Conservation (phyloP, 2,113 vertebrate species). For the Murina feae region DNA sequence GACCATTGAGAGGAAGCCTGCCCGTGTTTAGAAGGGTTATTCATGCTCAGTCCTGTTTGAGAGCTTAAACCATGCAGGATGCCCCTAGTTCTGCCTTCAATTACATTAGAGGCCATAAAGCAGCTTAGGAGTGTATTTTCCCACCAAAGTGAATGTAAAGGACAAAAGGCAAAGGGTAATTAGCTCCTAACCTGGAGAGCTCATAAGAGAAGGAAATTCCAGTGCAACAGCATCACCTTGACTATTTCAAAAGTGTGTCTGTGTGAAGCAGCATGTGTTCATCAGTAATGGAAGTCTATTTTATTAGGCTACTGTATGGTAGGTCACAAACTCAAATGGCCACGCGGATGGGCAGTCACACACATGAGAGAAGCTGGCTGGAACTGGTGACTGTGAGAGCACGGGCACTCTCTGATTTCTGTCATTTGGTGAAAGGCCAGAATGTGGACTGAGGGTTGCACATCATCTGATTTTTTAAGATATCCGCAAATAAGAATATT, state of each 20-base stretch:
- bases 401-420: not conserved
- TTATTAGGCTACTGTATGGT: conserved; percentile 3
- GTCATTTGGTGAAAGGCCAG: not conserved
- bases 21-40: conserved; percentile 10
- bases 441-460: not conserved
- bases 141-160: conserved; percentile 47
- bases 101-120: conserved; percentile 53
- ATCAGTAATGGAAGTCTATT: conserved; percentile 8
- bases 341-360: not conserved
- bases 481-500: not conserved
- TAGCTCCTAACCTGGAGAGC: conserved; percentile 54
- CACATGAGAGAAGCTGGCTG: not conserved
- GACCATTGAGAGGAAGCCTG: not conserved
- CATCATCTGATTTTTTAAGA: not conserved
- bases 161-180: conserved; percentile 63
- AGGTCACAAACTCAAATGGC: conserved; percentile 9
- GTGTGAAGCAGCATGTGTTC: not conserved
- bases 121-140: conserved; percentile 45
- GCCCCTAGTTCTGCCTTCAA: conserved; percentile 38
- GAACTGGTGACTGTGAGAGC: rapidly evolving
- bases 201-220: conserved; percentile 54
- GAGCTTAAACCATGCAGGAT: conserved; percentile 31
- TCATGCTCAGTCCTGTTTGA: conserved; percentile 18
- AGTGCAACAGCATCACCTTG: conserved; percentile 25
- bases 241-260: not conserved